Evolutionary conservation across 35 echinoderm and acorn worm genomes (phyloP).

Genomic region (Strongylocentrotus purpuratus): DNA sequence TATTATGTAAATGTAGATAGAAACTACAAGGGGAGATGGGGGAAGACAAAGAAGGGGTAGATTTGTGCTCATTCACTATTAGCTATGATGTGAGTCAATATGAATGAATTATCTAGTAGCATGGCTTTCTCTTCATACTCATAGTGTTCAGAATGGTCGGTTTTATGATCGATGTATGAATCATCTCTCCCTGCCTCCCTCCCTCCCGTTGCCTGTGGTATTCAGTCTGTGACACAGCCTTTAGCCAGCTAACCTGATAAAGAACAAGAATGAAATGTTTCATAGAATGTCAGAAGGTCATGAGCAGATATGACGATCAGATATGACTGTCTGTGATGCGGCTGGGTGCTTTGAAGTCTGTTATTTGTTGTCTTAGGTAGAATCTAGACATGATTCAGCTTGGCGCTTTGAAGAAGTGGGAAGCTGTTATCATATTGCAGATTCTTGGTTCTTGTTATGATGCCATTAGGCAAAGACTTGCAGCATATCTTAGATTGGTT

Average conservation of each 20-base stretch:
- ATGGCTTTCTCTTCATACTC: background rate
- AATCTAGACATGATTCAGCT: background rate
- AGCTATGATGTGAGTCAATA: background rate
- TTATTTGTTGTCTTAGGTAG: background rate
- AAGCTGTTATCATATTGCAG: background rate
- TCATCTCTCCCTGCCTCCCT: background rate
- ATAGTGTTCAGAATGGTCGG: background rate
- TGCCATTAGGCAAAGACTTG: too few relatives aligned
- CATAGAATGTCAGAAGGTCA: background rate
- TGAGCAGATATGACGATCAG: background rate
- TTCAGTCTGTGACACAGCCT: background rate
- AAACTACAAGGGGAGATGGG: background rate
- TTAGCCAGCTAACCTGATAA: background rate
- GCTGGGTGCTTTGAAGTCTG: background rate
- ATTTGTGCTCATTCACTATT: background rate
- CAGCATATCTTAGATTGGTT: too few relatives aligned
- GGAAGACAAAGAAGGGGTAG: background rate
- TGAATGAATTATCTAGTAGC: background rate
- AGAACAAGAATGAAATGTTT: slow-evolving; percentile 13
- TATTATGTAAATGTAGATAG: too few relatives aligned
- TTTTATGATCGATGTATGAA: background rate
- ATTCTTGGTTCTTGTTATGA: too few relatives aligned
- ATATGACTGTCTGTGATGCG: slow-evolving; percentile 8
- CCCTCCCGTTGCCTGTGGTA: background rate
- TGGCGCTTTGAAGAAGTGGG: background rate